Percentiles rank a stretch among this genome's conserved stretches.
Conservation (phyloP, 23 tunicate species). For the Botrylloides violaceus region DNA sequence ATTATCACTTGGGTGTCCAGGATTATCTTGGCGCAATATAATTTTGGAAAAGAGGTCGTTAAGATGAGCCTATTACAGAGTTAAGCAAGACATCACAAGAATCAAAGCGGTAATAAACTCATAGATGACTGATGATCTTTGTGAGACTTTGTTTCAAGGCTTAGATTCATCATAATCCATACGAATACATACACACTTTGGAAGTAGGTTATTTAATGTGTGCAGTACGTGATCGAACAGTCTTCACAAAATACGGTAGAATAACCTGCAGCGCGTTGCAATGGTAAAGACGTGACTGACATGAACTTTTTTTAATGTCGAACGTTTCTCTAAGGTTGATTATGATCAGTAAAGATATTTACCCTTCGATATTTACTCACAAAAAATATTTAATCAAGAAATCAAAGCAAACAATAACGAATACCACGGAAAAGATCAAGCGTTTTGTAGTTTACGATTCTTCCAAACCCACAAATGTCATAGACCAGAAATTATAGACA, state of each 20-base stretch:
- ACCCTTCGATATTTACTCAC: not conserved
- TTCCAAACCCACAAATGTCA: no score
- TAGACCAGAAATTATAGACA: no score
- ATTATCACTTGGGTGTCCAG: slow-evolving; percentile 1
- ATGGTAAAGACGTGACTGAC: not conserved
- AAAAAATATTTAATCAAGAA: not conserved
- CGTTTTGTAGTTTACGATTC: not conserved
- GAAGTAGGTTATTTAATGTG: not conserved
- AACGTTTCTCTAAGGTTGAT: not conserved
- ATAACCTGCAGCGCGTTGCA: not conserved
- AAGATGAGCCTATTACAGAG: not conserved
- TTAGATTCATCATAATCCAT: not conserved
- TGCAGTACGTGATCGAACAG: not conserved
- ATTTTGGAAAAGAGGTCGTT: not conserved
- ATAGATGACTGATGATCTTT: not conserved
- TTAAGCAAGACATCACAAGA: not conserved
- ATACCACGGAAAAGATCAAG: not conserved
- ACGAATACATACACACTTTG: not conserved
- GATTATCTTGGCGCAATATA: not conserved
- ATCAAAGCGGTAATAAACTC: not conserved
- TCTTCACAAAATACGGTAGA: not conserved
- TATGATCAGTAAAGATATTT: not conserved
- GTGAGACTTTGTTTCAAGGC: not conserved
- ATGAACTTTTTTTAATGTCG: not conserved
- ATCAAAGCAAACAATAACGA: not conserved